Evolutionary conservation across 2,797 vertebrate genomes (phyloP).

Genomic region (Malurus splendens): DNA sequence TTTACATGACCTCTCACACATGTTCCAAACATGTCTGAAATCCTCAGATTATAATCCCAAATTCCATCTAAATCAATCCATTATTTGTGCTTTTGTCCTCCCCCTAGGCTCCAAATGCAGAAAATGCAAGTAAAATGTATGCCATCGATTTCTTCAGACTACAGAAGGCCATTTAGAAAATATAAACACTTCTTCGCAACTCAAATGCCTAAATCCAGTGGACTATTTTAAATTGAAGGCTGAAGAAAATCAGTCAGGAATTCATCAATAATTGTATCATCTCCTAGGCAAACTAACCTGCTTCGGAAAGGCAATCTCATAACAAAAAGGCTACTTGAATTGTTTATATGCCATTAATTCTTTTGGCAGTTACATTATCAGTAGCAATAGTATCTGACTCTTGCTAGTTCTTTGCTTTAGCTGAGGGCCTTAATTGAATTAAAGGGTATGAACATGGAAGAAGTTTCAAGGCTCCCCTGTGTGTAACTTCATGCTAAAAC

Average conservation of each 20-base stretch:
- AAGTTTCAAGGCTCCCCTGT: constrained; percentile 45
- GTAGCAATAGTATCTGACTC: constrained; percentile 25
- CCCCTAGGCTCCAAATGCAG: background rate
- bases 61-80: constrained; percentile 11
- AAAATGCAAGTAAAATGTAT: background rate
- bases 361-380: constrained; percentile 37
- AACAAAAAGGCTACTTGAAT: background rate
- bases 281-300: background rate
- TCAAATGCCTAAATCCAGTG: background rate
- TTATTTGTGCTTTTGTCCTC: constrained; percentile 15
- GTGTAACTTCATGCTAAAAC: background rate
- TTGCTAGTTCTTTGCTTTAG: constrained; percentile 33
- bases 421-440: constrained; percentile 53
- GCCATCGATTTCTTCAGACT: constrained; percentile 5
- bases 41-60: background rate
- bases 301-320: background rate
- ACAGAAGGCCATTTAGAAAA: constrained; percentile 31
- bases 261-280: background rate
- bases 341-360: constrained; percentile 26
- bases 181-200: background rate
- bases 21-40: background rate
- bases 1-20: background rate
- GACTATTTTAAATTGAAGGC: background rate
- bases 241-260: background rate
- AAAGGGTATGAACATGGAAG: constrained; percentile 35